Percentiles rank a stretch among this genome's conserved stretches.
These are phyloP conservation scores for Morpho deidamia DNA, from an alignment of 2,888 invertebrate species.

Conservation along the genomic window DNA sequence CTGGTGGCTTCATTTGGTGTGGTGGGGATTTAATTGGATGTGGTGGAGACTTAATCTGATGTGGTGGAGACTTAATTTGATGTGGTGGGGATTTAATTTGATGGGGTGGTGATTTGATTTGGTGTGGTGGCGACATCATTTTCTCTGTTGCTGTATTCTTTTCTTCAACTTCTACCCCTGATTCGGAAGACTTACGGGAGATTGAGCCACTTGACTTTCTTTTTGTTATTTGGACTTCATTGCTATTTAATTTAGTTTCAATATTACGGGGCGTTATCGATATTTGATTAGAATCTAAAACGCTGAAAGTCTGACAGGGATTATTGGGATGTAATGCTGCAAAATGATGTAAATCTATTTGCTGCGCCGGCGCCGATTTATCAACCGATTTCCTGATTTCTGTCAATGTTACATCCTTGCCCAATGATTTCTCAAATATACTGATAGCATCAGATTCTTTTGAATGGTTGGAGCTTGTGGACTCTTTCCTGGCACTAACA, in stretches of 20 bases:
- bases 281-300: slow-evolving; percentile 62
- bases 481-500: slow-evolving; percentile 65
- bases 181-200: slow-evolving; percentile 56
- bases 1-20: slow-evolving; percentile 41
- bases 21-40: slow-evolving; percentile 36
- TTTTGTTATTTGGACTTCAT: slow-evolving; percentile 48
- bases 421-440: slow-evolving; percentile 70
- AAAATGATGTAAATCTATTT: slow-evolving; percentile 60
- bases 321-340: slow-evolving; percentile 57
- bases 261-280: slow-evolving; percentile 58
- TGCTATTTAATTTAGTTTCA: slow-evolving; percentile 40
- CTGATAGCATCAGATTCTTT: slow-evolving; percentile 69
- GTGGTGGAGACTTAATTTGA: slow-evolving; percentile 30
- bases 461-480: slow-evolving; percentile 69
- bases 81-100: slow-evolving; percentile 32
- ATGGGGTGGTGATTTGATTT: slow-evolving; percentile 31
- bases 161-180: slow-evolving; percentile 47
- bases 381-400: slow-evolving; percentile 72
- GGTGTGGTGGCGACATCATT: slow-evolving; percentile 44
- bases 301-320: slow-evolving; percentile 42
- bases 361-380: slow-evolving; percentile 43
- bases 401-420: slow-evolving; percentile 70
- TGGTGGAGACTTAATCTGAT: slow-evolving; percentile 28
- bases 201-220: slow-evolving; percentile 52
- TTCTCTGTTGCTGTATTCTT: slow-evolving; percentile 55